A percentile compares a stretch with the other conserved stretches of the same genome.
Conservation (phyloP, 2,113 vertebrate species). For the Ciconia maguari region DNA sequence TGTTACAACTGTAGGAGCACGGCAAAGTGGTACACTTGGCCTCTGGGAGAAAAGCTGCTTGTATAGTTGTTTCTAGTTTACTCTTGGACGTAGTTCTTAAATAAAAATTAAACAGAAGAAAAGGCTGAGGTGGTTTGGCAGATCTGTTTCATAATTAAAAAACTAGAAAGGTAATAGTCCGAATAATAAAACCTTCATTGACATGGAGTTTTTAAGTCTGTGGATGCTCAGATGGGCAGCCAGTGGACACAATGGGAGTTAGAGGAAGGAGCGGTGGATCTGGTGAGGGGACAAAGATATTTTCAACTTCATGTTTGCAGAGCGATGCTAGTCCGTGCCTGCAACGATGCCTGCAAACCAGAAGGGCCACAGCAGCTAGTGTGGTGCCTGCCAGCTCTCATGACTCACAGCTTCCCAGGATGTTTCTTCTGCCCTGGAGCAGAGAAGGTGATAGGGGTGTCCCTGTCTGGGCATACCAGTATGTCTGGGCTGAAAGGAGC, state of each 20-base stretch:
- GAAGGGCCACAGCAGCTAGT: background rate
- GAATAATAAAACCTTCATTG: background rate
- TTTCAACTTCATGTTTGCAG: background rate
- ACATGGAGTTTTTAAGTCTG: background rate
- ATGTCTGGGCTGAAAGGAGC: background rate
- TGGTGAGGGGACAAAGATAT: background rate
- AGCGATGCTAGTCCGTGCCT: background rate
- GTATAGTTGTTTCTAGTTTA: background rate
- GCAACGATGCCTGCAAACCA: background rate
- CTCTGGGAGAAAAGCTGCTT: constrained; percentile 4
- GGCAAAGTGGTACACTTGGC: background rate
- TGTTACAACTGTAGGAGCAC: background rate
- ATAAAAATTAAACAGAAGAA: background rate
- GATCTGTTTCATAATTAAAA: background rate
- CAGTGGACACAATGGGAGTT: background rate
- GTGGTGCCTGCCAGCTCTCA: background rate
- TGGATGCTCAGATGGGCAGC: background rate
- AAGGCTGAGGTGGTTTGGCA: background rate
- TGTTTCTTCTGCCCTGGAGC: background rate
- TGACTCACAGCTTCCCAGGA: background rate
- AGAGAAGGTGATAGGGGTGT: background rate
- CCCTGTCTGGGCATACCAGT: background rate
- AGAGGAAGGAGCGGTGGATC: background rate
- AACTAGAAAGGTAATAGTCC: background rate
- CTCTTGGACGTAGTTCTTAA: background rate